Evolutionary conservation across 1,140 invertebrate genomes (phyloP), one percentile per base, ranked within the genome.

Genomic region (Anadara kagoshimensis): DNA sequence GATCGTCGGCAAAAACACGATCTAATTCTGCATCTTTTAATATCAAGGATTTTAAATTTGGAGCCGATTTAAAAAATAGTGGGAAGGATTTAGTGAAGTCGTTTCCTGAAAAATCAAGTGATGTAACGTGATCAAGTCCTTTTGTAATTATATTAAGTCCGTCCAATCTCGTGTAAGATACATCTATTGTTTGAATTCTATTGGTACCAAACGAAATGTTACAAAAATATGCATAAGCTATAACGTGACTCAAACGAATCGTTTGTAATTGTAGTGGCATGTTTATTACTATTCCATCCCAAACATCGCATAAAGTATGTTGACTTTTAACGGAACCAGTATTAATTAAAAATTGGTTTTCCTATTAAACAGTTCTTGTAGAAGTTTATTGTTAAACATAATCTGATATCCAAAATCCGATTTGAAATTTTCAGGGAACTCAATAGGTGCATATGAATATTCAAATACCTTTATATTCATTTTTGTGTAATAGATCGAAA

Each of bases 141-240:
- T n/a, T n/a, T n/a, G n/a, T n/a, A n/a, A n/a, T n/a, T n/a, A n/a
- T n/a, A n/a, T n/a, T n/a, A n/a, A n/a, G n/a, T n/a, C n/a, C n/a
- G n/a, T n/a, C n/a, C n/a, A n/a, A n/a, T n/a, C n/a, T n/a, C n/a
- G 49, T 24, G 14, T 63, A 63, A 5, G 61, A 63, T 7, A 63
- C n/a, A 51, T 63, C 61, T 20, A 61, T 2, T 14, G 43, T 22
- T 61, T 45, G 43, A 20, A 61, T 36, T 20, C 5, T 16, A 20
- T 14, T 16, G n/a, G 7, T 49, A n/a, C n/a, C n/a, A n/a, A n/a
- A 14, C 12, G 49, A 18, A 29, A 16, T 18, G 22, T 49, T 5
- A 10, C 8, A 44, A 18, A 63, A 63, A 5, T 29, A 41, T 5
- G 18, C 18, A 10, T 20, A 24, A 0, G n/a, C 3, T 20, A 63